Base-by-base conservation (phyloP, 2,113 vertebrate genomes). In the Dissostichus mawsoni region DNA sequence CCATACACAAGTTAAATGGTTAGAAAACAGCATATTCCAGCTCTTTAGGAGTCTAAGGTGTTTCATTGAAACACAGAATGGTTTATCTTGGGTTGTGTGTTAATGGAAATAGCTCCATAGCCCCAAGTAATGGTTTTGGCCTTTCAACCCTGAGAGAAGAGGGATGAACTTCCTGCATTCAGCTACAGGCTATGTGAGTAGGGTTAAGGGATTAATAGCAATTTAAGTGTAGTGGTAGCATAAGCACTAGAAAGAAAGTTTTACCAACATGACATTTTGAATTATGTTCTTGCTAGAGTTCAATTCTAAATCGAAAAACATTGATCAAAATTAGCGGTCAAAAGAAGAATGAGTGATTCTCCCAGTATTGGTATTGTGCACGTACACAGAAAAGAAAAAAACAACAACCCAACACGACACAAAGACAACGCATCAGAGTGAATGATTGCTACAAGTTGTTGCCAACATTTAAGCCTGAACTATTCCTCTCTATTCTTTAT, bases 371-470 rank as follows among this genome's bases (percentile, higher is more conserved):
- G 36, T 41, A 41, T 41, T 41, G 36, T 41, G 36, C 36, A 41
- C 36, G 8, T 41, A 41, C 8, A 8, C 36, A 41, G 36, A 41
- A 41, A 41, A 41, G 4, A 29, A 29, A 3, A 0, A 3, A 29
- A 29, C 29, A 29, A 3, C 29, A 29, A 29, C 29, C 3, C 29
- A 29, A 29, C 29, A 25, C 25, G 25, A 25, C 25, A 29, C 29
- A 29, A 29, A 4, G 29, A 8, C 6, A 41, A 8, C 6, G 1
- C 36, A 41, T 5, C 36, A 8, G 5, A 41, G 36, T 8, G 4
- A 73, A 74, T 23, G 57, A 53, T n/a, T 69, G 63, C 36, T 47
- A 29, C 20, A 55, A 55, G 8, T 16, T 64, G 25, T 44, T 59
- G 52, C 23, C 56, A 36, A 36, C 53, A 14, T 57, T 23, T 2